Evolutionary conservation across 30 jellyfish, hydroid and myxozoan species (phyloP).

Genomic region (Hydractinia symbiolongicarpus): DNA sequence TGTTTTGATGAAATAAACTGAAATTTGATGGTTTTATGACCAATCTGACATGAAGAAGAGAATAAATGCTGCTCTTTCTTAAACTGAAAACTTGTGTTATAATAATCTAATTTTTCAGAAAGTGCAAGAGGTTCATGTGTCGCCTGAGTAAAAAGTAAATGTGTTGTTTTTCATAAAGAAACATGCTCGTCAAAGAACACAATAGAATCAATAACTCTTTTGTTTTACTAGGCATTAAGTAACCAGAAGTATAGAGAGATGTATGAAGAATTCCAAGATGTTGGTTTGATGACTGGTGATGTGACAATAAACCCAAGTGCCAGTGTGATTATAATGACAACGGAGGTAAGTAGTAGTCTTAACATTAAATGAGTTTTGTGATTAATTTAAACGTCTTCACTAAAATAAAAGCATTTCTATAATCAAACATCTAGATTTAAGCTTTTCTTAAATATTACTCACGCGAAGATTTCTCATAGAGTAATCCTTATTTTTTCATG

Average conservation of each 20-base stretch:
- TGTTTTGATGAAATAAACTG: neutral
- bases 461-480: too few species aligned
- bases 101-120: too few species aligned
- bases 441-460: too few species aligned
- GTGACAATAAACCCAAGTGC: slow-evolving; percentile 97
- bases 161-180: neutral
- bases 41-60: too few species aligned
- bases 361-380: neutral
- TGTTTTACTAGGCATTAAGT: slow-evolving; percentile 72
- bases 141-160: too few species aligned
- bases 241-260: slow-evolving; percentile 95
- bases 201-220: neutral
- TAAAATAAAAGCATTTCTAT: too few species aligned
- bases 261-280: slow-evolving; percentile 93
- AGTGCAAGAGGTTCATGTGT: too few species aligned
- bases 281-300: slow-evolving; percentile 97
- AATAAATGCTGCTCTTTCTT: too few species aligned
- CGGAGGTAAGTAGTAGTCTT: slow-evolving; percentile 52
- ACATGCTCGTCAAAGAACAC: neutral
- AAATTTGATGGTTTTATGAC: neutral
- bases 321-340: slow-evolving; percentile 91
- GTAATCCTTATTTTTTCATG: too few species aligned
- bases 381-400: neutral
- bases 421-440: too few species aligned
- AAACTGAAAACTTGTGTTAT: too few species aligned